Conservation (phyloP, 2,797 vertebrate genomes). For the Spondyliosoma cantharus region DNA sequence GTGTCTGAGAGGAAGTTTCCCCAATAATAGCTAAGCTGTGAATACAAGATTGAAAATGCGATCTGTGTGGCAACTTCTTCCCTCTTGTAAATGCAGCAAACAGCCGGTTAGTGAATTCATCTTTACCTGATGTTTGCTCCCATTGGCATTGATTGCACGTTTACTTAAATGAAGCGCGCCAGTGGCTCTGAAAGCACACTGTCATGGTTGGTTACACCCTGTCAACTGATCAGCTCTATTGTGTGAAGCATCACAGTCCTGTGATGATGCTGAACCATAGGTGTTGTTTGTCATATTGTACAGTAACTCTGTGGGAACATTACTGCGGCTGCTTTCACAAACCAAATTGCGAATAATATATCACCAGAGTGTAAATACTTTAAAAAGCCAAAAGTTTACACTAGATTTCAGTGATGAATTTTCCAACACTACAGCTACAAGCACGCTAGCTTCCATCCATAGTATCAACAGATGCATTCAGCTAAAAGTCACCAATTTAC, state of each 20-base stretch:
- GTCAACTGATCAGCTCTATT: conserved; percentile 68
- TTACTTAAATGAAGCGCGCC: conserved; percentile 76
- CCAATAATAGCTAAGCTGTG: not conserved
- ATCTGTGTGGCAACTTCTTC: not conserved
- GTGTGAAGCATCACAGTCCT: conserved; percentile 59
- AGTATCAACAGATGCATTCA: too few relatives aligned
- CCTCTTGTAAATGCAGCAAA: conserved; percentile 20
- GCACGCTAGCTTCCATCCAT: too few relatives aligned
- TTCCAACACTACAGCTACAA: not conserved
- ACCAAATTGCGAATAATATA: conserved; percentile 24
- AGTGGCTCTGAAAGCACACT: conserved; percentile 70
- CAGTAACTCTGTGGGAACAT: conserved; percentile 22
- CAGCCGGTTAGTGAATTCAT: conserved; percentile 50
- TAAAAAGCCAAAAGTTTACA: not conserved
- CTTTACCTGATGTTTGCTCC: conserved; percentile 56
- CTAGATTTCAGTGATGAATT: not conserved
- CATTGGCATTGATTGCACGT: conserved; percentile 72
- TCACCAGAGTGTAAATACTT: not conserved
- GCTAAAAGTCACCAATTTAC: too few relatives aligned
- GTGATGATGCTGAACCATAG: conserved; percentile 30
- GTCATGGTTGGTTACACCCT: conserved; percentile 73
- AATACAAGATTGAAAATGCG: conserved; percentile 14
- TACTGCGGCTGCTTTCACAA: not conserved
- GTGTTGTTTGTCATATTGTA: conserved; percentile 41
- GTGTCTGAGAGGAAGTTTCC: conserved; percentile 2